A percentile compares a stretch with the other conserved stretches of the same genome.
phyloP scores from a whole-genome alignment of 2,888 invertebrate species.

The Aromia moschata region DNA sequence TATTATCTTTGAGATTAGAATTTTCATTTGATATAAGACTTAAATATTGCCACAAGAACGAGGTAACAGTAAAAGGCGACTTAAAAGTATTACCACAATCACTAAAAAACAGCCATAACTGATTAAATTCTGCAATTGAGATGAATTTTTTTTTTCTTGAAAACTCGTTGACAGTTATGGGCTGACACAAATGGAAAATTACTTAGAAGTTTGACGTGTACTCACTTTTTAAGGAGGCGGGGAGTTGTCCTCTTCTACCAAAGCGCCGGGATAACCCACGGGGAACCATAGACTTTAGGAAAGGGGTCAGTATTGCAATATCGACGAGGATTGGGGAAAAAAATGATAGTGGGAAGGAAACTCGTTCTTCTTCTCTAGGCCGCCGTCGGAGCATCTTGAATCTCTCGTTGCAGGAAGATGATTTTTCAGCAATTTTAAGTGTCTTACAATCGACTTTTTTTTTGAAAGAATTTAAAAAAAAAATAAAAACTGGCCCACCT shows the following conservation, averaged over 20 bases:
- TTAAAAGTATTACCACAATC: no score
- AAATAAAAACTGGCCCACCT: conserved; percentile 48
- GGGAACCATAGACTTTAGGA: background rate
- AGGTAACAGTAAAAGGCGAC: no score
- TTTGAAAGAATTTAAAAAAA: background rate
- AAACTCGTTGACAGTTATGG: background rate
- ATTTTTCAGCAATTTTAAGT: conserved; percentile 3
- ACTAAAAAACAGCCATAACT: no score
- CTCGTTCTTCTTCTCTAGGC: no score
- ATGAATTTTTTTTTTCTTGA: background rate
- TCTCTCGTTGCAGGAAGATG: background rate
- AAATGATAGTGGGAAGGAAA: background rate
- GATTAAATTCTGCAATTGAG: no score
- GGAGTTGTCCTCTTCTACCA: background rate
- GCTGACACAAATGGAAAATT: background rate
- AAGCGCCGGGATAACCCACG: no score
- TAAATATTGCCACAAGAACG: no score
- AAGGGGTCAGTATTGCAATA: background rate
- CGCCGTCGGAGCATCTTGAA: background rate
- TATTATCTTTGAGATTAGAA: no score
- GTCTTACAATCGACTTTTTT: no score
- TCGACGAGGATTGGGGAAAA: background rate
- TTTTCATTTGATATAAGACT: no score
- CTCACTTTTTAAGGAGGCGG: conserved; percentile 3
- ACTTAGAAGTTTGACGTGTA: background rate